Evolutionary conservation across 1,140 invertebrate genomes (phyloP), one percentile per base, ranked within the genome.

Genomic region (Aphaenogaster ashmeadi): DNA sequence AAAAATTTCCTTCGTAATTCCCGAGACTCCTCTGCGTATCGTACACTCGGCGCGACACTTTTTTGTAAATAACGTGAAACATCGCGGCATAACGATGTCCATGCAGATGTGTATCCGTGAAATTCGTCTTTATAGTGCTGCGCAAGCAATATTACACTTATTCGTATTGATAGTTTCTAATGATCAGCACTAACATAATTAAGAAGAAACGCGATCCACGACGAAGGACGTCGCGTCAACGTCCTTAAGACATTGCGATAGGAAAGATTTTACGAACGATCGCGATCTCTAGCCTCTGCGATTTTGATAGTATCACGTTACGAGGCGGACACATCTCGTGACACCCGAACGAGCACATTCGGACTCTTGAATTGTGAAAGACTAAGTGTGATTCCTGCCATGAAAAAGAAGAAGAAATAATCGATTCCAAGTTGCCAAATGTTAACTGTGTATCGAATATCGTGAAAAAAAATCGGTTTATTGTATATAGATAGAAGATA

Each of bases 401-500:
- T 92, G 89, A 86, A 91, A 84, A 87, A 79, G 85, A 91, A 41
- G 72, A 80, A 78, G 75, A 79, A 77, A 44, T 80, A 89, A 87
- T 83, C 69, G 81, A 87, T 87, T 93, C 92, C 89, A 88, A 92
- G 92, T 93, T 93, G 93, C 93, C 93, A 93, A 94, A 90, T 89
- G 90, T 93, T 92, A 79, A 89, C 71, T 74, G 71, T 89, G 77
- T 88, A 90, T 84, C 69, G 80, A 87, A 91, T 75, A 72, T 91
- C 84, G 88, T 77, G 87, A 86, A 81, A 74, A 80, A 78, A 85
- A 89, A 89, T 92, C 91, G 84, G 67, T 91, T 92, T 93, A 93
- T 91, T 94, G 93, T 94, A 94, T 86, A 94, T 94, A 94, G 92
- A 93, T 94, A 93, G 90, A 92, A 44, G 78, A 91, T 92, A 92